Evolutionary conservation across 2,888 invertebrate species (phyloP), one percentile per base, ranked within the genome.

Genomic region (Euspilapteryx auroguttella): DNA sequence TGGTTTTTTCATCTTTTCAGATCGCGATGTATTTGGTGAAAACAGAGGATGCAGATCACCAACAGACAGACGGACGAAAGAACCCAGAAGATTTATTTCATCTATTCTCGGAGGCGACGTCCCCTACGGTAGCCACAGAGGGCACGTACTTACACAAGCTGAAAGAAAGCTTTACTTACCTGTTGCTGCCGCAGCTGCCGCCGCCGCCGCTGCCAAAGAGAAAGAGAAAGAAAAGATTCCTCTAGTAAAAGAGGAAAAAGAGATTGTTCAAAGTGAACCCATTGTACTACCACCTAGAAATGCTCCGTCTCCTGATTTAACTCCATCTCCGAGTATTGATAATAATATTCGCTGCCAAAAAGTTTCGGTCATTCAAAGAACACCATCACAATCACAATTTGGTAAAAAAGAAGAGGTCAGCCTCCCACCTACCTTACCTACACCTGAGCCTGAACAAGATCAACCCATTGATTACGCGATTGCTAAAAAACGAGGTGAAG

Each of bases 381-480:
- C 89, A 29, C 90, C 90, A 14, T 61, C 73, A 37, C 75, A 73
- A 35, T 59, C 75, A 35, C 71, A 75, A 39, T 73, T 69, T 29
- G 64, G 51, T 27, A 73, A 73, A 47, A 76, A 75, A 46, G 77
- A 78, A 38, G 79, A 80, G 30, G 68, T 79, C 10, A 66, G 64
- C 30, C 54, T 81, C 39, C 81, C 81, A 25, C 42, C 71, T 25
- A 65, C 78, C 21, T 42, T 78, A 34, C 71, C 78, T 4, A 40
- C 71, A 24, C 37, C 71, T 33, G 85, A 85, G 43, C 86, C 86
- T 1, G 86, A 85, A 53, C 87, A 89, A 62, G 91, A 92, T 34
- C 91, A 91, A 44, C 92, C 92, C 0, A 92, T 92, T 34, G 91
- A 92, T 52, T 92, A 92, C 54, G 91, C 85, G 47, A 88, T 92